Conservation (phyloP, 2,888 invertebrate genomes). For the Tanytarsus gracilentus region DNA sequence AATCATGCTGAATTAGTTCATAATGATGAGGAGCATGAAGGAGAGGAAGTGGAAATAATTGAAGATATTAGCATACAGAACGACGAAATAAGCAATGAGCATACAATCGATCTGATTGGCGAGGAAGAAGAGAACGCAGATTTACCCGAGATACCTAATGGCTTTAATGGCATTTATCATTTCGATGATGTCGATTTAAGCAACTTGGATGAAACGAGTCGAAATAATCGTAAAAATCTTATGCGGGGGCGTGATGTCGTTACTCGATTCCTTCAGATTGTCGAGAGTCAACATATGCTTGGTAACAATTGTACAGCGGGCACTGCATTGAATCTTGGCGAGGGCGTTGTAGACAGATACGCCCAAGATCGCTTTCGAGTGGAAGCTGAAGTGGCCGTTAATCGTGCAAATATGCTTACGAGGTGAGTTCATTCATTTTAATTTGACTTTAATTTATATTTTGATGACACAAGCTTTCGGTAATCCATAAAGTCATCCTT, state of each 20-base stretch:
- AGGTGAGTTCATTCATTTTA: constrained; percentile 36
- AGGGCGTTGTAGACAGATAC: constrained; percentile 90
- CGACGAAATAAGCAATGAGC: constrained; percentile 30
- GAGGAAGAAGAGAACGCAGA: constrained; percentile 30
- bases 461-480: constrained; percentile 1
- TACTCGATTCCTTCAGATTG: constrained; percentile 78
- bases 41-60: constrained; percentile 17
- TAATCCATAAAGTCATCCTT: constrained; percentile 4
- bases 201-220: constrained; percentile 38
- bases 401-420: constrained; percentile 91
- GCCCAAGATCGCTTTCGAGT: constrained; percentile 85
- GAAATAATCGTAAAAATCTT: constrained; percentile 41
- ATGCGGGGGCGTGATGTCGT: constrained; percentile 60
- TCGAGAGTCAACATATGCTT: constrained; percentile 82
- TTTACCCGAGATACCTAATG: too few relatives aligned
- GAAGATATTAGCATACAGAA: constrained; percentile 12
- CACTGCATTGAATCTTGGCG: constrained; percentile 82
- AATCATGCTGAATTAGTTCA: too few relatives aligned
- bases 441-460: constrained; percentile 6
- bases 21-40: constrained; percentile 16
- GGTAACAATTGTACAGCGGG: constrained; percentile 92
- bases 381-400: constrained; percentile 88
- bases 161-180: constrained; percentile 26
- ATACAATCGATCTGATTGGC: constrained; percentile 31
- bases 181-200: constrained; percentile 35